Conservation (phyloP, 2,797 vertebrate species). For the Chelidonichthys spinosus region DNA sequence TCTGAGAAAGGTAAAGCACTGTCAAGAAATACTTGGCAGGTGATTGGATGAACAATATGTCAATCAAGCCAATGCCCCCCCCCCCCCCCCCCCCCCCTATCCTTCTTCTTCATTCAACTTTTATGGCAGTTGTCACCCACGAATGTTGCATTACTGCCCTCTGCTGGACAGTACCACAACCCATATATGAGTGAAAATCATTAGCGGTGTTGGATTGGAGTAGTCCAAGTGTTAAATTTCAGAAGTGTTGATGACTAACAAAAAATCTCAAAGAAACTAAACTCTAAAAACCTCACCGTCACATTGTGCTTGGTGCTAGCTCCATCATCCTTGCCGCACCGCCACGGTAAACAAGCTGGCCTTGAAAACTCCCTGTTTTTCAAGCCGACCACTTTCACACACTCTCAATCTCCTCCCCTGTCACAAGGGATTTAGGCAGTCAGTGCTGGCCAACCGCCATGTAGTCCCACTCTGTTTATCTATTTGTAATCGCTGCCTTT, state of each 20-base stretch:
- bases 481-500: conserved; percentile 78
- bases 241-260: conserved; percentile 15
- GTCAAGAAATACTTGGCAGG: too few species aligned
- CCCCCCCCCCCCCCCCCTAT: background rate
- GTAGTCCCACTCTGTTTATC: conserved; percentile 77
- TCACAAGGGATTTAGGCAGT: conserved; percentile 68
- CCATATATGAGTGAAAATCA: background rate
- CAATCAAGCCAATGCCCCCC: too few species aligned
- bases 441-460: conserved; percentile 61
- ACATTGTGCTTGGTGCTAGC: conserved; percentile 19
- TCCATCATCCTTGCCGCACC: conserved; percentile 58
- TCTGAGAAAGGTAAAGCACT: too few species aligned
- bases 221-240: background rate
- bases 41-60: too few species aligned
- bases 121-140: background rate
- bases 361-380: conserved; percentile 66
- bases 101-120: background rate
- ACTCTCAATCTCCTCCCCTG: conserved; percentile 71
- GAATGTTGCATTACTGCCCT: background rate
- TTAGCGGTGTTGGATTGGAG: background rate
- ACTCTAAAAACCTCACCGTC: conserved; percentile 27
- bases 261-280: conserved; percentile 37
- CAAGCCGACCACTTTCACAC: conserved; percentile 69
- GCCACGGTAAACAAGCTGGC: conserved; percentile 69
- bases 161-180: background rate